Evolutionary conservation across 2,113 vertebrate species (phyloP), one percentile per base, ranked within the genome.

Genomic region (Erpornis zantholeuca): DNA sequence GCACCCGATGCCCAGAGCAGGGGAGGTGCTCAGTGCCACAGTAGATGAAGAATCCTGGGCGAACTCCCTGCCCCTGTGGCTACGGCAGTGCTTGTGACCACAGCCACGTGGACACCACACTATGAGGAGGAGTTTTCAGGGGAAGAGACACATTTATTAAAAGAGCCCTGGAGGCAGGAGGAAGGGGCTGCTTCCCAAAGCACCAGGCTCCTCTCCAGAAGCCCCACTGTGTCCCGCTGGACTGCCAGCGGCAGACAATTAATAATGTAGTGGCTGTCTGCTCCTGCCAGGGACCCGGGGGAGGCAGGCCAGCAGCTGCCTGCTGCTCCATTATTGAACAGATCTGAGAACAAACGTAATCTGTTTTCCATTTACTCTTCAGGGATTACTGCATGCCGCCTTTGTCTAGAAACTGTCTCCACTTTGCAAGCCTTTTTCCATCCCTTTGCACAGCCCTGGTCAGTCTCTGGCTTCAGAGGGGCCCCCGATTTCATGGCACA

Each of bases 271-370:
- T 40, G 75, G 36, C 85, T 96, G 92, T 35, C 88, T 94, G 86
- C 86, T 90, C 65, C 77, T 92, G 82, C 2, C 4, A 86, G 72
- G 86, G 79, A 53, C 86, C 53, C 53, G 0, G 36, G 91, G 94
- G 90, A 97, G 36, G 25, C 82, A 78, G 77, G 61, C 88, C 88
- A 88, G 81, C 96, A 96, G 90, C 88, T 96, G 92, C 86, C 83
- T 96, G 19, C 94, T 86, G 70, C 86, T 96, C 90, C 76, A 83
- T 92, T 94, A 92, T 93, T 96, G 90, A 95, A 81, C 88, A 96
- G 79, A 88, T 52, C 82, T 35, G 57, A 94, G 85, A 92, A 90
- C 80, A 95, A 94, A 88, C 17, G 1, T 92, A 80, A 92, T 78
- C 82, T 82, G 82, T 33, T 96, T 94, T 57, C 92, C 72, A 86